Evolutionary conservation across 1,140 invertebrate genomes (phyloP).

Genomic region (Spodoptera litura): DNA sequence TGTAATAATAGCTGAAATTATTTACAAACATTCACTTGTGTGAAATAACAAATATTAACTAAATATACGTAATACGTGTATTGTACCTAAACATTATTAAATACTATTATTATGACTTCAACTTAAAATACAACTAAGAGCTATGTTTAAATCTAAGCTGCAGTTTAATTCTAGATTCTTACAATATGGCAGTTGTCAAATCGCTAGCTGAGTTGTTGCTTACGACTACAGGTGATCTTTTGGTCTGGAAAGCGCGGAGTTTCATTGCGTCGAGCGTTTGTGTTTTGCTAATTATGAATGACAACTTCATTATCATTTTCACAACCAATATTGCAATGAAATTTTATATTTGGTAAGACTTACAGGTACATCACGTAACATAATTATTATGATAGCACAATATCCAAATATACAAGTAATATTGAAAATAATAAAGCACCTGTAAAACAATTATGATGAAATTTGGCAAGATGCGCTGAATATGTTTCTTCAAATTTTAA

Average conservation of each 20-base stretch:
- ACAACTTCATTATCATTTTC: conserved; percentile 76
- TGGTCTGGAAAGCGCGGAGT: conserved; percentile 72
- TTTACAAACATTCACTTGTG: conserved; percentile 29
- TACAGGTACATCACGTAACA: conserved; percentile 71
- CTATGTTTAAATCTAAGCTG: conserved; percentile 70
- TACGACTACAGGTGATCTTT: conserved; percentile 68
- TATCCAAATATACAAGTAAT: conserved; percentile 32
- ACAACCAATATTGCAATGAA: conserved; percentile 83
- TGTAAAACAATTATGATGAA: conserved; percentile 39
- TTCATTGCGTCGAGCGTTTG: conserved; percentile 66
- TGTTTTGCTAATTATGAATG: conserved; percentile 56
- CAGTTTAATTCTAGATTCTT: conserved; percentile 78
- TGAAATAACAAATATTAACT: conserved; percentile 44
- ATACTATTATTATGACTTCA: conserved; percentile 84
- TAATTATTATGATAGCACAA: conserved; percentile 51
- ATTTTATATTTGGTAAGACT: conserved; percentile 75
- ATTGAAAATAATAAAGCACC: conserved; percentile 27
- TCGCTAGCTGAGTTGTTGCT: conserved; percentile 83
- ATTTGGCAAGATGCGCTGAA: conserved; percentile 47
- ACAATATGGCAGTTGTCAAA: conserved; percentile 85
- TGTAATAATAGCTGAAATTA: conserved; percentile 3
- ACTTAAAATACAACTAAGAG: conserved; percentile 76
- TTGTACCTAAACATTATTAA: conserved; percentile 81
- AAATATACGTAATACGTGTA: conserved; percentile 58
- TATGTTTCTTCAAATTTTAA: neutral